Evolutionary conservation across 2,888 invertebrate species (phyloP).

Genomic region (Chrysodeixis includens): DNA sequence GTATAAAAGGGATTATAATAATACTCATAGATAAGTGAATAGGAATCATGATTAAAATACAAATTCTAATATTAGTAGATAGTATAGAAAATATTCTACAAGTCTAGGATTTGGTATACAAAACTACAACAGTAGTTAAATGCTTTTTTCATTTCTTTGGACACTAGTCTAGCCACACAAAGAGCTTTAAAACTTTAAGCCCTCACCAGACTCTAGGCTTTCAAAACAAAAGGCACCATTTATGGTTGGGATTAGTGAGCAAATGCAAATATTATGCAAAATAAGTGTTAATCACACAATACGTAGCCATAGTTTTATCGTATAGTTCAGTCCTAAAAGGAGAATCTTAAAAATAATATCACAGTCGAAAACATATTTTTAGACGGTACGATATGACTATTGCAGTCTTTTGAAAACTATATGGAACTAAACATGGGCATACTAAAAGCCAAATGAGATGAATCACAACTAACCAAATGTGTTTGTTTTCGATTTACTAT

Average conservation of each 20-base stretch:
- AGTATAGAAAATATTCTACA: slow-evolving; percentile 28
- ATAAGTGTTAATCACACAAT: slow-evolving; percentile 65
- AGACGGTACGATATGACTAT: slow-evolving; percentile 67
- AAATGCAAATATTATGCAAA: slow-evolving; percentile 56
- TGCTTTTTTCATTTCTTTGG: slow-evolving; percentile 47
- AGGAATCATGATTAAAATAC: slow-evolving; percentile 18
- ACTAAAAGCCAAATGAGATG: slow-evolving; percentile 69
- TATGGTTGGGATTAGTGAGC: slow-evolving; percentile 58
- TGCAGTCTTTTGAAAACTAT: slow-evolving; percentile 77
- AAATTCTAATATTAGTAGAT: slow-evolving; percentile 14
- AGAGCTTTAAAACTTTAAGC: slow-evolving; percentile 43
- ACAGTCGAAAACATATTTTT: slow-evolving; percentile 79
- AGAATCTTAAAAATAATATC: slow-evolving; percentile 82
- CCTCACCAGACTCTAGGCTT: slow-evolving; percentile 46
- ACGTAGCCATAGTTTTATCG: slow-evolving; percentile 51
- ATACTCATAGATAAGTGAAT: slow-evolving; percentile 10
- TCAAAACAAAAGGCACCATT: slow-evolving; percentile 42
- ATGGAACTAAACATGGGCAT: slow-evolving; percentile 63
- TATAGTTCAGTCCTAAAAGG: slow-evolving; percentile 63
- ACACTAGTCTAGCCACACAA: slow-evolving; percentile 44
- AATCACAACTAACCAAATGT: slow-evolving; percentile 60
- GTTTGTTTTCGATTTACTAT: slow-evolving; percentile 63
- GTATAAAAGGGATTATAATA: slow-evolving; percentile 19
- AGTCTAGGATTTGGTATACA: slow-evolving; percentile 15
- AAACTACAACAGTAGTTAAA: slow-evolving; percentile 26